These are phyloP conservation scores for Centroberyx gerrardi DNA, from an alignment of 2,797 vertebrate genomes.

Conservation along the genomic window DNA sequence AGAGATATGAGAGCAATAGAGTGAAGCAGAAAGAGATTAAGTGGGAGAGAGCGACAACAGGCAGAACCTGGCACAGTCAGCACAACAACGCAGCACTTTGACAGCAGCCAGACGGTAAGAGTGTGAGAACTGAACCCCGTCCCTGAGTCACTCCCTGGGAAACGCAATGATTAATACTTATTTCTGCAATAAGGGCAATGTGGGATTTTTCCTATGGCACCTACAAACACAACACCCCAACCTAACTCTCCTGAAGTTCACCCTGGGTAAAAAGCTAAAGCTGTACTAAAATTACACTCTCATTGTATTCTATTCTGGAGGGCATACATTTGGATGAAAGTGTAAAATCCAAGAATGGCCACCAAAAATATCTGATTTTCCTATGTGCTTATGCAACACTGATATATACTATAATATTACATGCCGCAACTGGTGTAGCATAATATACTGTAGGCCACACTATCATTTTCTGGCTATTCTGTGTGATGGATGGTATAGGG, in stretches of 20 bases:
- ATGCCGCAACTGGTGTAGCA: conserved; percentile 34
- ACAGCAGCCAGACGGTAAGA: conserved; percentile 31
- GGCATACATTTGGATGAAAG: conserved; percentile 6
- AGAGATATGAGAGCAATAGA: not conserved
- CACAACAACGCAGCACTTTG: conserved; percentile 9
- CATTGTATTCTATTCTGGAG: conserved; percentile 10
- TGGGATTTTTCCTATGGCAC: conserved; percentile 9
- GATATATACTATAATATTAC: conserved; percentile 13
- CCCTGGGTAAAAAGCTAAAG: not conserved
- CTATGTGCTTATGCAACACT: conserved; percentile 23
- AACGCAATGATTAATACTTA: conserved; percentile 25
- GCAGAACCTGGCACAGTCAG: conserved; percentile 30
- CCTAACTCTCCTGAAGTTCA: conserved; percentile 14
- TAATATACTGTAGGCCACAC: conserved; percentile 22
- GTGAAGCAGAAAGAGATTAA: not conserved
- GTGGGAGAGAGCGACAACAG: not conserved
- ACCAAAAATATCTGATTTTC: conserved; percentile 5
- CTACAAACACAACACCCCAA: conserved; percentile 7
- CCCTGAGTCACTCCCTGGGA: conserved; percentile 27
- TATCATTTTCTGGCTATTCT: conserved; percentile 42
- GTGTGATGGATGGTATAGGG: conserved; percentile 44
- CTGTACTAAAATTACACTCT: not conserved
- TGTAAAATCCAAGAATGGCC: not conserved
- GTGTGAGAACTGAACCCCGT: conserved; percentile 29
- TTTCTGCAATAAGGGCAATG: conserved; percentile 26